phyloP scores from a whole-genome alignment of 2,797 vertebrate species.

The Carapus acus region DNA sequence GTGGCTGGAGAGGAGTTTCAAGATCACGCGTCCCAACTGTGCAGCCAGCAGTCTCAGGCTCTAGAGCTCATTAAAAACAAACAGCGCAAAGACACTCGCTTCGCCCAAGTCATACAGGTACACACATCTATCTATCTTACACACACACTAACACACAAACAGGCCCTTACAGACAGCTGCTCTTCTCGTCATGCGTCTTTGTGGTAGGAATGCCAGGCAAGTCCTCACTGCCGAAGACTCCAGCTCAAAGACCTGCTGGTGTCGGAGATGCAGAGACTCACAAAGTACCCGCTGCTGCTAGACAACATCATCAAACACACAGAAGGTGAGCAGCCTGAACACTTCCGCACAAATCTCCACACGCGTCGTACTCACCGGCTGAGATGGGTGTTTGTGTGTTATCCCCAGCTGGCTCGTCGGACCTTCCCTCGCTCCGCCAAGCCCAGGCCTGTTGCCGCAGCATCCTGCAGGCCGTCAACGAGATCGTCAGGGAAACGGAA shows the following conservation, averaged over 20 bases:
- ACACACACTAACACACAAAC: constrained; percentile 7
- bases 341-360: too few species aligned
- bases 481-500: constrained; percentile 81
- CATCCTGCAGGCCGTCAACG: constrained; percentile 84
- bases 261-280: constrained; percentile 91
- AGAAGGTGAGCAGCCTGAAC: constrained; percentile 64
- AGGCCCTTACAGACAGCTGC: background rate
- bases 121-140: too few species aligned
- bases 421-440: constrained; percentile 76
- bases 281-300: constrained; percentile 94
- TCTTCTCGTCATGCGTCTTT: background rate
- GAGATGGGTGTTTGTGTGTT: too few species aligned
- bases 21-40: constrained; percentile 82
- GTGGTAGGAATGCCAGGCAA: constrained; percentile 86
- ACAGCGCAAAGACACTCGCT: constrained; percentile 86
- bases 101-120: constrained; percentile 88
- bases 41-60: constrained; percentile 83
- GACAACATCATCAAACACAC: constrained; percentile 96
- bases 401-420: constrained; percentile 66
- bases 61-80: constrained; percentile 91
- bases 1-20: constrained; percentile 81
- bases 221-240: constrained; percentile 85
- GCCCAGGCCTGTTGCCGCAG: constrained; percentile 83
- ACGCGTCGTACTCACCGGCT: too few species aligned
- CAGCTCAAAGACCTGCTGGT: constrained; percentile 91